Evolutionary conservation across 2,888 invertebrate genomes (phyloP).

Genomic region (Temnothorax ravouxi): DNA sequence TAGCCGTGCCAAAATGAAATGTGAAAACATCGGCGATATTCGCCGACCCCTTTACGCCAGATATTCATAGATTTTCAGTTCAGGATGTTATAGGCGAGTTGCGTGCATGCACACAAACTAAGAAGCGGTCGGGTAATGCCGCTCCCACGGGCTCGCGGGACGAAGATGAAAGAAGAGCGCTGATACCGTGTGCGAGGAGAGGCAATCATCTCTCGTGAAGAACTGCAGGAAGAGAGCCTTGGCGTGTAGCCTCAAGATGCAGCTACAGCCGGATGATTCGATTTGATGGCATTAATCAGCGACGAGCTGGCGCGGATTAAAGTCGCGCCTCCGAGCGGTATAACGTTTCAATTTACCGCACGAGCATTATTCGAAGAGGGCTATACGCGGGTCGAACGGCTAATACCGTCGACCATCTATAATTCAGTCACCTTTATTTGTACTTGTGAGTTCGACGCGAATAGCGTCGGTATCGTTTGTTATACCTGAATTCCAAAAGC

Average conservation of each 20-base stretch:
- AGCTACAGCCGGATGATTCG: constrained; percentile 64
- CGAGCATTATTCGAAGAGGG: constrained; percentile 70
- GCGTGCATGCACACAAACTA: constrained; percentile 31
- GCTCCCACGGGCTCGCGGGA: constrained; percentile 64
- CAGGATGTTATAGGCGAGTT: constrained; percentile 16
- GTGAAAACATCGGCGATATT: constrained; percentile 7
- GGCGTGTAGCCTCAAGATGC: constrained; percentile 60
- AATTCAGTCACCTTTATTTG: constrained; percentile 50
- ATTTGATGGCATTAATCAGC: constrained; percentile 73
- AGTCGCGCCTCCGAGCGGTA: constrained; percentile 62
- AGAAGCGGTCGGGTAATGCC: constrained; percentile 54
- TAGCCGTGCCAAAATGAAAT: constrained; percentile 14
- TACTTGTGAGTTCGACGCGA: constrained; percentile 36
- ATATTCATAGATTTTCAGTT: constrained; percentile 21
- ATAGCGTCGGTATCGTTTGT: constrained; percentile 42
- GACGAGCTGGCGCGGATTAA: constrained; percentile 68
- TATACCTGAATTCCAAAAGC: constrained; percentile 37
- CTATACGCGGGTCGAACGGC: constrained; percentile 42
- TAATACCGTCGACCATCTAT: constrained; percentile 53
- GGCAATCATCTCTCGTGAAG: constrained; percentile 63
- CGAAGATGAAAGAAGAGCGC: constrained; percentile 61
- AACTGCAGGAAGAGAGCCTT: constrained; percentile 43
- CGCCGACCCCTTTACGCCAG: constrained; percentile 4
- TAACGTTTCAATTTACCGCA: constrained; percentile 74
- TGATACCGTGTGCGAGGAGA: constrained; percentile 48